These are phyloP conservation scores for Ennomos quercinarius DNA, from an alignment of 2,888 invertebrate species.

Conservation along the genomic window DNA sequence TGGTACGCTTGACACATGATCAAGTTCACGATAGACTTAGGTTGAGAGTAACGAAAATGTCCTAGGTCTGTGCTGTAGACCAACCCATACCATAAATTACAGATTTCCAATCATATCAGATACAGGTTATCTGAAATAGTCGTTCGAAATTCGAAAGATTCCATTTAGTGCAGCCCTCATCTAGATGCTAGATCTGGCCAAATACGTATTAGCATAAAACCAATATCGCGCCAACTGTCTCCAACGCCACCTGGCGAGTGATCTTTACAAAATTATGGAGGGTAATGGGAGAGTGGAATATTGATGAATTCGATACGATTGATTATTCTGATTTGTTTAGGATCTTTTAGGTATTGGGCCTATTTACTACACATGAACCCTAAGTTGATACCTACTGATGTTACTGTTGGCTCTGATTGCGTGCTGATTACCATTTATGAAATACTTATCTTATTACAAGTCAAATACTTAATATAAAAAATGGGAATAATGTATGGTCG, in stretches of 20 bases:
- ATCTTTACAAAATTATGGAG: constrained; percentile 56
- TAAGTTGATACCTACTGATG: too few species aligned
- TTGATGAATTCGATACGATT: constrained; percentile 14
- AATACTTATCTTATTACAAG: too few species aligned
- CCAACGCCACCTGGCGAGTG: constrained; percentile 58
- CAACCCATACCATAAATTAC: too few species aligned
- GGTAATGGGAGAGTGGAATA: constrained; percentile 27
- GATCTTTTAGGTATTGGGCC: neutral
- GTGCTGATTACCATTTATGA: too few species aligned
- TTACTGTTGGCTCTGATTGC: too few species aligned
- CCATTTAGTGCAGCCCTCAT: constrained; percentile 25
- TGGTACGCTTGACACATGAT: too few species aligned
- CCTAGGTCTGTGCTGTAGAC: too few species aligned
- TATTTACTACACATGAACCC: neutral
- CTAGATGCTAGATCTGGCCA: constrained; percentile 50
- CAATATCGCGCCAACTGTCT: constrained; percentile 65
- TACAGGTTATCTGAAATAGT: constrained; percentile 10
- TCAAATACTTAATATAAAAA: too few species aligned
- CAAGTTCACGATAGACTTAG: too few species aligned
- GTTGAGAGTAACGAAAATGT: too few species aligned
- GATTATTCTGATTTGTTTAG: constrained; percentile 25
- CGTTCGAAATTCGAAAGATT: constrained; percentile 5
- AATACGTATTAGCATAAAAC: constrained; percentile 79
- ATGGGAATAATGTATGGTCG: too few species aligned
- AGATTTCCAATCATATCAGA: constrained; percentile 6